Conservation (phyloP, 2,888 invertebrate species). For the Philonicus albiceps region DNA sequence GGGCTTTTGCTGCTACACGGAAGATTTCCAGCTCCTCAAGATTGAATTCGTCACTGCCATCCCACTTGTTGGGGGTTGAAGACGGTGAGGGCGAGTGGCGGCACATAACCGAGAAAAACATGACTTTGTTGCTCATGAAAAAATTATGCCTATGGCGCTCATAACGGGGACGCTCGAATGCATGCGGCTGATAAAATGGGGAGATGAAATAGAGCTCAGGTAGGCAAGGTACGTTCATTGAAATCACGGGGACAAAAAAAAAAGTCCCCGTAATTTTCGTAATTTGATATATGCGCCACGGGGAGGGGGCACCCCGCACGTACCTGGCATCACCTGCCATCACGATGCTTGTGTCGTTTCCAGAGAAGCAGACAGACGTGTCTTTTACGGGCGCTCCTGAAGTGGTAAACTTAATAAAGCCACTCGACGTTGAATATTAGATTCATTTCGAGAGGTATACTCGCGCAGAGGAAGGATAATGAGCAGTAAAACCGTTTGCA, state of each 20-base stretch:
- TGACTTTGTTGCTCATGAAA: neutral
- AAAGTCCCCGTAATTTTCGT: neutral
- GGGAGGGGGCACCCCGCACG: neutral
- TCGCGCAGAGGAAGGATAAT: neutral
- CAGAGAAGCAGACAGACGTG: neutral
- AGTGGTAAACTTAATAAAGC: neutral
- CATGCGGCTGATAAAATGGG: neutral
- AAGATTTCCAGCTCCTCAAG: neutral
- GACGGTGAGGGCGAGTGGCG: neutral
- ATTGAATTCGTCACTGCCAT: neutral
- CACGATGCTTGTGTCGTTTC: neutral
- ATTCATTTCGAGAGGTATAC: neutral
- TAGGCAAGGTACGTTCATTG: neutral
- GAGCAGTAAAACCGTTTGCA: neutral
- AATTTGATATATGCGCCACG: neutral
- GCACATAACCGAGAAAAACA: neutral
- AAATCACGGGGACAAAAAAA: conserved; percentile 2
- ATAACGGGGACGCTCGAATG: neutral
- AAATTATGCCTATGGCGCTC: neutral
- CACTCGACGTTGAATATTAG: neutral
- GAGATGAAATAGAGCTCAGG: neutral
- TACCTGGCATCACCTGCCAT: neutral
- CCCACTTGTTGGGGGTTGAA: neutral
- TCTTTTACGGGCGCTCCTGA: neutral
- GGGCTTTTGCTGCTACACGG: neutral